Evolutionary conservation across 2,888 invertebrate species (phyloP).

Genomic region (Incurvaria masculella): DNA sequence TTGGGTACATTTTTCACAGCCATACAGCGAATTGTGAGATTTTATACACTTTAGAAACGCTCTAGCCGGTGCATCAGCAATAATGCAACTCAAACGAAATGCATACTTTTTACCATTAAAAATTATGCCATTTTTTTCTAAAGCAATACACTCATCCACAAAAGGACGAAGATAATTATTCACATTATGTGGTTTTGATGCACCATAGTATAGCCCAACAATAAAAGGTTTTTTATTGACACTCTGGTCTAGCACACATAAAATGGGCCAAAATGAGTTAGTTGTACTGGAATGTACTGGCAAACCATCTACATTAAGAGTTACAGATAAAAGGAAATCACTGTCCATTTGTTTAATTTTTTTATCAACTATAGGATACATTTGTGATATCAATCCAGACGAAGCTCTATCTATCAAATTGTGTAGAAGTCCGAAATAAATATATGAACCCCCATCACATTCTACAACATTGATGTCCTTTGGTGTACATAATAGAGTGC

Average conservation of each 20-base stretch:
- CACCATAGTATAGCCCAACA: conserved; percentile 4
- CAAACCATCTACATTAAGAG: conserved; percentile 9
- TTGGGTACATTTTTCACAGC: conserved; percentile 9
- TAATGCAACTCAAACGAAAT: conserved; percentile 6
- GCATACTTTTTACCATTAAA: conserved; percentile 2
- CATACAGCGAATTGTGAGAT: conserved; percentile 10
- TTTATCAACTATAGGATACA: conserved; percentile 4
- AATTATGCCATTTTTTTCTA: conserved; percentile 6
- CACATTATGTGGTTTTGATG: conserved; percentile 4
- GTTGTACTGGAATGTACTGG: too few species aligned
- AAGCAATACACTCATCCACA: conserved; percentile 4
- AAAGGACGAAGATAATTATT: conserved; percentile 5
- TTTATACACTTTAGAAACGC: conserved; percentile 11
- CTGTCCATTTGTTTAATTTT: not conserved
- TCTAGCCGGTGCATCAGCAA: conserved; percentile 8
- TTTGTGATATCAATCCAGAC: not conserved
- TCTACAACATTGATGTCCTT: not conserved
- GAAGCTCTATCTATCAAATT: conserved; percentile 1
- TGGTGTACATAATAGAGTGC: not conserved
- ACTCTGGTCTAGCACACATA: conserved; percentile 10
- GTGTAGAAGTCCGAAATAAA: conserved; percentile 1
- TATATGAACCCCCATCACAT: not conserved
- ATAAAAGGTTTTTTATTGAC: conserved; percentile 7
- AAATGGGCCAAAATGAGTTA: conserved; percentile 12
- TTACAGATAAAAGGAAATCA: conserved; percentile 4